phyloP scores from a whole-genome alignment of 2,888 invertebrate species.

The Cephus runcator region DNA sequence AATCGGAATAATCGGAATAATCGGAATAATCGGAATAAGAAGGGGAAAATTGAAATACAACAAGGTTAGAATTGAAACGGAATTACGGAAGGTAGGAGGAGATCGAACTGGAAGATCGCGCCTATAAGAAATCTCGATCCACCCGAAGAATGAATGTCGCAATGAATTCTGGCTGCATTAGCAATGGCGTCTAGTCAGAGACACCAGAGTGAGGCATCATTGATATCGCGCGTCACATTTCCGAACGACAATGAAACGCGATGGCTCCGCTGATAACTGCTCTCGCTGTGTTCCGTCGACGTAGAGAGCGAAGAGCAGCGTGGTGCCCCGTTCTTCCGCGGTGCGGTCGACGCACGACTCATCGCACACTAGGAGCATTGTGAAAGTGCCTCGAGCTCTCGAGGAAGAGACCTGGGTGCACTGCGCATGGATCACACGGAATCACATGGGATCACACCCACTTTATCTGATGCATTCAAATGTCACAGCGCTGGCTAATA shows the following conservation, averaged over 20 bases:
- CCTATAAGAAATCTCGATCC: too few species aligned
- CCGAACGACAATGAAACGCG: constrained; percentile 20
- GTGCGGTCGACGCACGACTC: too few species aligned
- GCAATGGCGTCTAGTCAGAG: background rate
- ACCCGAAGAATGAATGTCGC: too few species aligned
- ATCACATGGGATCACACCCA: constrained; percentile 25
- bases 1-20: too few species aligned
- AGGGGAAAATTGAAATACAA: too few species aligned
- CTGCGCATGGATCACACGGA: too few species aligned
- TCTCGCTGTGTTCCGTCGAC: too few species aligned
- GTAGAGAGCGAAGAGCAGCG: background rate
- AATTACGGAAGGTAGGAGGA: too few species aligned
- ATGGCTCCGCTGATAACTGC: constrained; percentile 24
- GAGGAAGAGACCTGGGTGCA: constrained; percentile 2
- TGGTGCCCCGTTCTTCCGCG: background rate
- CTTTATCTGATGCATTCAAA: constrained; percentile 25
- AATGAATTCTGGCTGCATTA: too few species aligned
- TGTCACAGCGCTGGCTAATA: constrained; percentile 21
- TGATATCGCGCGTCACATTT: background rate
- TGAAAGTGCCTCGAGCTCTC: constrained; percentile 3
- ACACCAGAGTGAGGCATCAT: background rate
- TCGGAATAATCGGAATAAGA: too few species aligned
- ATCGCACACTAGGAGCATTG: background rate
- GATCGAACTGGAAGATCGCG: too few species aligned
- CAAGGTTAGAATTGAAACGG: too few species aligned